Evolutionary conservation across 2,888 invertebrate species (phyloP), one percentile per base, ranked within the genome.

Genomic region (Sarcophaga variegata): DNA sequence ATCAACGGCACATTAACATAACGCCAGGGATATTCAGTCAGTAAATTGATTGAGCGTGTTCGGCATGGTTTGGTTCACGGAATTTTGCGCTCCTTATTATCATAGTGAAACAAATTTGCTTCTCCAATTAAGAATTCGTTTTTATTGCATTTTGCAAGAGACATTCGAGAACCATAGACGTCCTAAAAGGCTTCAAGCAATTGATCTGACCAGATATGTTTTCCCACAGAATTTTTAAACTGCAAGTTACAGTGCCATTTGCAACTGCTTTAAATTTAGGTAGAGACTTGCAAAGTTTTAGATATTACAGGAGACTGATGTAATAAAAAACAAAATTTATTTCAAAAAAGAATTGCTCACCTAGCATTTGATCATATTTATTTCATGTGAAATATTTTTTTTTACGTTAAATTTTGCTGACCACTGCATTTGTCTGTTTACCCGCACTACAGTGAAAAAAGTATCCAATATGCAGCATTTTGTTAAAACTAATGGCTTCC

Each of bases 401-500:
- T 59, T 14, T 14, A 2, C 37, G 37, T 37, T 37, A 2, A 37
- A 37, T 37, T 37, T 10, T 37, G 37, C 10, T 37, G 37, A 37
- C 37, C 37, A 37, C 37, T 37, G 37, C 8, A 22, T 3, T 74
- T 54, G 20, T 2, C 3, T 4, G 25, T 37, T 1, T 64, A 3
- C 17, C 4, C 64, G 2, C 11, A 59, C 71, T 71, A 27, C 27
- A 37, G 37, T 37, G 8, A 37, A 37, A 37, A 37, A 37, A 10
- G 37, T 10, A 37, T 37, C 37, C 37, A 59, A 37, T 71, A 71
- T 71, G 47, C 25, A 71, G 37, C 37, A 37, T 2, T 71, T 71
- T 71, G 59, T 71, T 59, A 27, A 59, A 59, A 59, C 12, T 27
- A 27, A 64, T 64, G 47, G 49, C 59, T 67, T 81, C 60, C 64